These are phyloP conservation scores for Archilochus colubris DNA, from an alignment of 2,113 vertebrate genomes.

Conservation along the genomic window DNA sequence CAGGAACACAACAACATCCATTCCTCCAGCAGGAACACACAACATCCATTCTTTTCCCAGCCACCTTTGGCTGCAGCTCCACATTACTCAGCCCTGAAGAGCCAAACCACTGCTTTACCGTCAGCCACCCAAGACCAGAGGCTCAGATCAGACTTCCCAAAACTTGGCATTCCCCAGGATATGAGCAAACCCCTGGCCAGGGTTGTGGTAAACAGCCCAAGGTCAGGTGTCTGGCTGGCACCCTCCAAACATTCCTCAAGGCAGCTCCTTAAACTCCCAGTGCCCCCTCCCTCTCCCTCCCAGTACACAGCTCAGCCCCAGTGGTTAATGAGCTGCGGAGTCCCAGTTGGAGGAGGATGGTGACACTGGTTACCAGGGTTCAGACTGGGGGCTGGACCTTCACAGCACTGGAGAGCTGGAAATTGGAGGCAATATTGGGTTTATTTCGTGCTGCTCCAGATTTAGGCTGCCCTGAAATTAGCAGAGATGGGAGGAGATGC, in stretches of 20 bases:
- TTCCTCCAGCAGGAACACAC: too few relatives aligned
- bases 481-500: background rate
- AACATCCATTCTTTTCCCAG: background rate
- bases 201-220: background rate
- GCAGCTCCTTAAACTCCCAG: background rate
- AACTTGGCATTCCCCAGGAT: background rate
- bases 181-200: accelerated
- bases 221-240: background rate
- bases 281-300: background rate
- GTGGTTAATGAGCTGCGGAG: accelerated
- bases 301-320: background rate
- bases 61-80: background rate
- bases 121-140: background rate
- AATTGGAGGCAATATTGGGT: background rate
- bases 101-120: background rate
- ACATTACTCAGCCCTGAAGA: background rate
- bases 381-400: background rate
- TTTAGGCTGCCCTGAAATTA: background rate
- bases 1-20: background rate
- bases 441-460: background rate
- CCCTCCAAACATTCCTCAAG: accelerated
- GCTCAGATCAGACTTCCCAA: background rate
- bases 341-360: background rate
- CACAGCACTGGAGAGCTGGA: background rate
- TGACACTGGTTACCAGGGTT: background rate